Conservation (phyloP, 1,140 invertebrate species). For the Meloidogyne hapla region DNA sequence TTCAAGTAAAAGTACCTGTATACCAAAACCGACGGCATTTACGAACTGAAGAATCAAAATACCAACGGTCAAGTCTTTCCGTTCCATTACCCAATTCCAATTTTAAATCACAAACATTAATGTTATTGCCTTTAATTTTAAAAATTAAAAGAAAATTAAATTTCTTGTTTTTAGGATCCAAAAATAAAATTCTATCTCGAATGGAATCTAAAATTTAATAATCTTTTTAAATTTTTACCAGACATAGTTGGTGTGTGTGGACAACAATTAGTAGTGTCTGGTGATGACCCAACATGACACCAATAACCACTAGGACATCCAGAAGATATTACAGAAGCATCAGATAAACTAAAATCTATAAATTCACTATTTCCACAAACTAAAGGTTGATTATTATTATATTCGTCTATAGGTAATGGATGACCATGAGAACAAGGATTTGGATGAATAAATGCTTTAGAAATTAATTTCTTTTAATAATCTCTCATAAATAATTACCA, state of each 20-base stretch:
- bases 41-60: slow-evolving; percentile 53
- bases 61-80: slow-evolving; percentile 51
- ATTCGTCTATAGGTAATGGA: slow-evolving; percentile 47
- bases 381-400: slow-evolving; percentile 50
- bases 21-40: slow-evolving; percentile 56
- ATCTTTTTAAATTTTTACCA: no score
- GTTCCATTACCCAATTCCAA: slow-evolving; percentile 52
- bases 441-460: slow-evolving; percentile 37
- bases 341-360: slow-evolving; percentile 22
- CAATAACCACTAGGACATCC: slow-evolving; percentile 45
- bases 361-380: slow-evolving; percentile 52
- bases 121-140: slow-evolving; percentile 10
- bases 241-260: slow-evolving; percentile 28
- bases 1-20: slow-evolving; percentile 41
- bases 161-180: no score
- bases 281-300: slow-evolving; percentile 60
- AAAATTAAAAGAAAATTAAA: no score
- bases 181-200: no score
- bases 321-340: slow-evolving; percentile 8
- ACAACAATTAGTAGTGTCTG: slow-evolving; percentile 63
- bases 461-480: no score
- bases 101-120: slow-evolving; percentile 54
- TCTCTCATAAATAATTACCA: slow-evolving; percentile 45
- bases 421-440: slow-evolving; percentile 57
- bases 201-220: no score